phyloP scores from a whole-genome alignment of 2,888 invertebrate genomes.

The Drosophila kambysellisi region DNA sequence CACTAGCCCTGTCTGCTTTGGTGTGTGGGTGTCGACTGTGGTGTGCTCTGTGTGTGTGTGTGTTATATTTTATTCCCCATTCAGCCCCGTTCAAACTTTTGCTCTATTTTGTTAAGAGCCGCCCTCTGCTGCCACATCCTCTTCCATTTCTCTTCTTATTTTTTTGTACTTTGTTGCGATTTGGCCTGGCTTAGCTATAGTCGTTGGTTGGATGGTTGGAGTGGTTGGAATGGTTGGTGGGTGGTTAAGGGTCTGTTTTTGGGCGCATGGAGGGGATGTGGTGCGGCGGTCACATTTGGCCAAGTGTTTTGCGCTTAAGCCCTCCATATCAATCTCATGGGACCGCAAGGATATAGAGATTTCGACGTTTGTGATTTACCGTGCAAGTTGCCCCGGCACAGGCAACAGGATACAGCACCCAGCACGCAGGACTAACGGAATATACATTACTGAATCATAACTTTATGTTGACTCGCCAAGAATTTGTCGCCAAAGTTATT shows the following conservation, averaged over 20 bases:
- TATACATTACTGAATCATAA: slow-evolving; percentile 72
- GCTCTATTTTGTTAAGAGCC: slow-evolving; percentile 69
- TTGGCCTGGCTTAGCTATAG: slow-evolving; percentile 68
- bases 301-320: slow-evolving; percentile 85
- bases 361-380: slow-evolving; percentile 84
- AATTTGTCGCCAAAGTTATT: slow-evolving; percentile 60
- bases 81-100: slow-evolving; percentile 31
- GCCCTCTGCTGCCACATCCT: slow-evolving; percentile 30
- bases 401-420: slow-evolving; percentile 29
- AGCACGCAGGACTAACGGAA: slow-evolving; percentile 12
- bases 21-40: slow-evolving; percentile 21
- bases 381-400: slow-evolving; percentile 38
- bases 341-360: slow-evolving; percentile 83
- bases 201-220: slow-evolving; percentile 18
- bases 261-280: slow-evolving; percentile 4
- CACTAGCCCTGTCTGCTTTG: slow-evolving; percentile 32
- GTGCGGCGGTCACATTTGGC: slow-evolving; percentile 85
- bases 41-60: background rate
- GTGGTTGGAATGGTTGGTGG: background rate
- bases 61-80: slow-evolving; percentile 30
- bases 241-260: slow-evolving; percentile 35
- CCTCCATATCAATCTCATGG: slow-evolving; percentile 85
- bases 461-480: slow-evolving; percentile 59
- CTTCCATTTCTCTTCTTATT: slow-evolving; percentile 4
- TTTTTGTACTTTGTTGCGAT: slow-evolving; percentile 63